A percentile compares a stretch with the other conserved stretches of the same genome.
phyloP scores from a whole-genome alignment of 2,113 vertebrate species.

The Xenotilapia flavipinnis region DNA sequence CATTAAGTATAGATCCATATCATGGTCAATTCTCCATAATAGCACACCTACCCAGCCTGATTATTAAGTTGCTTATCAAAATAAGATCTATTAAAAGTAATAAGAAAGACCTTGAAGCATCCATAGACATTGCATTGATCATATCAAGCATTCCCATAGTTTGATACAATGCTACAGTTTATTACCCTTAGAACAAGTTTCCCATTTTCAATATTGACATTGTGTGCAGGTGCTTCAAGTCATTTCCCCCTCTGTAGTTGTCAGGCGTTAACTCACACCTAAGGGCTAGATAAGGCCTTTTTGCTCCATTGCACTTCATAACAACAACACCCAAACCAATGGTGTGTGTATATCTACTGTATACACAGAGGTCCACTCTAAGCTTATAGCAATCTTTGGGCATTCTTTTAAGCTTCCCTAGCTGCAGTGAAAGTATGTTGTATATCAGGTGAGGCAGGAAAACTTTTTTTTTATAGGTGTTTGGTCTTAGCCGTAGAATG shows the following conservation, averaged over 20 bases:
- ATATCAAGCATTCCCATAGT: background rate
- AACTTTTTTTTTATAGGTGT: conserved; percentile 18
- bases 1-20: conserved; percentile 59
- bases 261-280: conserved; percentile 38
- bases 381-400: conserved; percentile 28
- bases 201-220: conserved; percentile 39
- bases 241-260: conserved; percentile 40
- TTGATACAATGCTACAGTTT: background rate
- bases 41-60: background rate
- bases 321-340: conserved; percentile 21
- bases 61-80: conserved; percentile 13
- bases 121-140: background rate
- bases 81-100: background rate
- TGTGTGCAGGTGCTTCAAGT: conserved; percentile 46
- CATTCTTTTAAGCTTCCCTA: conserved; percentile 39
- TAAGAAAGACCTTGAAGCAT: background rate
- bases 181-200: conserved; percentile 18
- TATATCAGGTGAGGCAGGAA: conserved; percentile 11
- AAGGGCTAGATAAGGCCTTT: conserved; percentile 40
- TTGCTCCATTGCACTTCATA: conserved; percentile 58
- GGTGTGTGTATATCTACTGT: conserved; percentile 10
- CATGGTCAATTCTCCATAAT: conserved; percentile 18
- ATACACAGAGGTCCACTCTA: conserved; percentile 11
- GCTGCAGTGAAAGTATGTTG: conserved; percentile 4
- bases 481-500: background rate